phyloP scores from a whole-genome alignment of 2,113 vertebrate species.

The Ahaetulla prasina region DNA sequence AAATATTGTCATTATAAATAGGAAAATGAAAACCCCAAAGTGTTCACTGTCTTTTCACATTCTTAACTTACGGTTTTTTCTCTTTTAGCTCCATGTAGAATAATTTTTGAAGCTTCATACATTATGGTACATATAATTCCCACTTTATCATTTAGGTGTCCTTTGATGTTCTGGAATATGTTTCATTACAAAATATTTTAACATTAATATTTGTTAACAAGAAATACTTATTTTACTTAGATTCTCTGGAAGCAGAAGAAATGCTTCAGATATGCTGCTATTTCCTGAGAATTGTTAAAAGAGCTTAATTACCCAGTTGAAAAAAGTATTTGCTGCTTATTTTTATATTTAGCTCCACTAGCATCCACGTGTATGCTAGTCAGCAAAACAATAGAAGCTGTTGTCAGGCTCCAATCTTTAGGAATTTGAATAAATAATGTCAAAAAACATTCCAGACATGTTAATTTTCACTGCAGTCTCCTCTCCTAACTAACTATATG shows the following conservation, averaged over 20 bases:
- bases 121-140: neutral
- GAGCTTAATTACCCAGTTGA: neutral
- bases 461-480: conserved; percentile 4
- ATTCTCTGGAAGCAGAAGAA: neutral
- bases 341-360: neutral
- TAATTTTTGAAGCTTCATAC: neutral
- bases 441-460: neutral
- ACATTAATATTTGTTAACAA: neutral
- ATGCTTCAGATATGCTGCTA: neutral
- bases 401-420: neutral
- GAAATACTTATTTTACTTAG: neutral
- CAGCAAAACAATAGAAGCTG: neutral
- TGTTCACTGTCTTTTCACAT: no score
- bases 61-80: neutral
- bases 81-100: neutral
- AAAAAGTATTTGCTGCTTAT: neutral
- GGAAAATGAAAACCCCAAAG: neutral
- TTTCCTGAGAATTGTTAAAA: neutral
- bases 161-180: neutral
- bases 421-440: neutral
- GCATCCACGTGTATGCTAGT: neutral
- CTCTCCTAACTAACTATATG: neutral
- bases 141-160: neutral
- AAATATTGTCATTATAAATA: neutral
- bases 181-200: neutral